These are phyloP conservation scores for Semaprochilodus insignis DNA, from an alignment of 2,797 vertebrate species.

Conservation along the genomic window DNA sequence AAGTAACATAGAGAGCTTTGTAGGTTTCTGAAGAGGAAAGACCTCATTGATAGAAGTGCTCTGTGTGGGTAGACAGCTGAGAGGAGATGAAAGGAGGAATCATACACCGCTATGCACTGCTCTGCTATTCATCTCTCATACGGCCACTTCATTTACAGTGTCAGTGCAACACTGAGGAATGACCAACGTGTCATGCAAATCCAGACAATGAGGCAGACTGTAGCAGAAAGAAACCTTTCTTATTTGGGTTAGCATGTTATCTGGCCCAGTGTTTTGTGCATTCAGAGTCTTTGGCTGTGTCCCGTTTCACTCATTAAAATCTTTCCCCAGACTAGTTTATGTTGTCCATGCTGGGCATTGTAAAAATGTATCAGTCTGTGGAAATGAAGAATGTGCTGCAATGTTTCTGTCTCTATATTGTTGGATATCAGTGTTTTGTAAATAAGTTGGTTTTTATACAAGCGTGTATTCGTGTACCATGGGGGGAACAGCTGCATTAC, in stretches of 20 bases:
- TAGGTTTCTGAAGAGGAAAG: conserved; percentile 17
- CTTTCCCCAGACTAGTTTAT: too few species aligned
- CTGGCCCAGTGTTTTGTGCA: too few species aligned
- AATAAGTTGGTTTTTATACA: too few species aligned
- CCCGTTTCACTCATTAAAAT: too few species aligned
- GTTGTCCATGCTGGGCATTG: too few species aligned
- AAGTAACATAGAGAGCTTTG: neutral
- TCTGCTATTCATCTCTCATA: neutral
- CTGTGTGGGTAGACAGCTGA: conserved; percentile 6
- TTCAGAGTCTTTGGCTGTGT: too few species aligned
- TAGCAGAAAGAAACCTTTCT: neutral
- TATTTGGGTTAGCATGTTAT: neutral
- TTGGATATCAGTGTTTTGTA: too few species aligned
- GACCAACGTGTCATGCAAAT: neutral
- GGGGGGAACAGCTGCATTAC: too few species aligned
- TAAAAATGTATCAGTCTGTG: too few species aligned
- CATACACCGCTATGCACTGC: neutral
- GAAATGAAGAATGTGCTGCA: too few species aligned
- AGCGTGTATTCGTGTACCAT: too few species aligned
- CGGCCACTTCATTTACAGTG: neutral
- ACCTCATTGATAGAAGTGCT: conserved; percentile 10
- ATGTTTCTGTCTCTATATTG: too few species aligned
- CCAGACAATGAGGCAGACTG: neutral
- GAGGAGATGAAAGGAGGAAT: conserved; percentile 13
- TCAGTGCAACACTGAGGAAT: neutral